Evolutionary conservation across 2,113 vertebrate species (phyloP).

Genomic region (Montifringilla adamsi): DNA sequence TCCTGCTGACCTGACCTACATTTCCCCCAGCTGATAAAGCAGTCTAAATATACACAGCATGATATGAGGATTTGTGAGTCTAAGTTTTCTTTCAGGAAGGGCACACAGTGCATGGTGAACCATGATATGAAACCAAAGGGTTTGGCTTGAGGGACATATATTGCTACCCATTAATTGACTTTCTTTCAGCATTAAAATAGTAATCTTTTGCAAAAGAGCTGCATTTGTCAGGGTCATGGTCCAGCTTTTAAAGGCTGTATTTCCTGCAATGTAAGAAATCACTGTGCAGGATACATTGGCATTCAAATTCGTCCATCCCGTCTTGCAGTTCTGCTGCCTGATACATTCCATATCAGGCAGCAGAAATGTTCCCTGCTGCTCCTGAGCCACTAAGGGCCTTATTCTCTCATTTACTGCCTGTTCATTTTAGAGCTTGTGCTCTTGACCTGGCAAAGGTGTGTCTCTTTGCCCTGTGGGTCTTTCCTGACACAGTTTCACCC

Average conservation of each 20-base stretch:
- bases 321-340: background rate
- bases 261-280: background rate
- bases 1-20: constrained; percentile 56
- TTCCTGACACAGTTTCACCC: background rate
- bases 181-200: background rate
- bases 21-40: constrained; percentile 50
- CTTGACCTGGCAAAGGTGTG: background rate
- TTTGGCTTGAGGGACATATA: background rate
- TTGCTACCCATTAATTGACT: background rate
- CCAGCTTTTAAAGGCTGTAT: background rate
- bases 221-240: background rate
- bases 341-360: background rate
- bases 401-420: background rate
- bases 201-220: background rate
- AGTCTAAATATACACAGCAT: constrained; percentile 57
- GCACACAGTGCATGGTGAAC: background rate
- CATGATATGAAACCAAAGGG: background rate
- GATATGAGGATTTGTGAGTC: constrained; percentile 26
- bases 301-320: background rate
- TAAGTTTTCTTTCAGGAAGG: constrained; percentile 47
- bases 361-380: background rate
- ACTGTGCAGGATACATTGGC: background rate
- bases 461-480: background rate
- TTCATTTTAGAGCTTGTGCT: background rate
- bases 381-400: background rate